Base-by-base conservation (phyloP, 2,888 invertebrate genomes). In the Dolomedes plantarius region DNA sequence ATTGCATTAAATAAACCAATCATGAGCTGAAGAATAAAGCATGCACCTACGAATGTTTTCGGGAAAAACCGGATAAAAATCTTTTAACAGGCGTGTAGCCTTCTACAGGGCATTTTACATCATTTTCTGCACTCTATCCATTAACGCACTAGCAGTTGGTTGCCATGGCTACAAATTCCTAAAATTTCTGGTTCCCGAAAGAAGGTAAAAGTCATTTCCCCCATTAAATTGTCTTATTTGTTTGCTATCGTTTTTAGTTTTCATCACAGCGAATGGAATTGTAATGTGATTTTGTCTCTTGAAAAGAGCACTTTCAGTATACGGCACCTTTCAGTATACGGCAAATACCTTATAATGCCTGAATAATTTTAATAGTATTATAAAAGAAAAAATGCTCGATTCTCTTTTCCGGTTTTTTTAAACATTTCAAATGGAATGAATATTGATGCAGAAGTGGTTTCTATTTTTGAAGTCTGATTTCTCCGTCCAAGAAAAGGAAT, bases 1-100 rank as follows among this genome's bases (percentile, higher is more conserved):
- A 56, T 56, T 56, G 23, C 56, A 56, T 56, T 56, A 56, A 56
- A 56, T 56, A 56, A 56, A 56, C 56, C 56, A 56, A 56, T 56
- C 56, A 56, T 11, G 56, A 46, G 2, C 7, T 56, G 19, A n/a
- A 23, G 23, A 56, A 56, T 56, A 56, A 56, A 56, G 56, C 56
- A 56, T 56, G 56, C 56, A 23, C 56, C 56, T 56, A 56, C 56
- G 23, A 56, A 56, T 56, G 56, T 56, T 56, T 56, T 56, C 19
- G 19, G 6, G 16, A 56, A 56, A 56, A 56, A 23, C 5, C 23
- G 56, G 56, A 56, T 56, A 56, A 56, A 56, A 56, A 56, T 56
- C 56, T 56, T 56, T 56, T 56, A 56, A 23, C 56, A 23, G 56
- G 23, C 19, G 11, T 56, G 56, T 56, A 56, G 56, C 56, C 16